Evolutionary conservation across 2,888 invertebrate genomes (phyloP), one percentile per base, ranked within the genome.

Genomic region (Sinopyrophorus schimmeli): DNA sequence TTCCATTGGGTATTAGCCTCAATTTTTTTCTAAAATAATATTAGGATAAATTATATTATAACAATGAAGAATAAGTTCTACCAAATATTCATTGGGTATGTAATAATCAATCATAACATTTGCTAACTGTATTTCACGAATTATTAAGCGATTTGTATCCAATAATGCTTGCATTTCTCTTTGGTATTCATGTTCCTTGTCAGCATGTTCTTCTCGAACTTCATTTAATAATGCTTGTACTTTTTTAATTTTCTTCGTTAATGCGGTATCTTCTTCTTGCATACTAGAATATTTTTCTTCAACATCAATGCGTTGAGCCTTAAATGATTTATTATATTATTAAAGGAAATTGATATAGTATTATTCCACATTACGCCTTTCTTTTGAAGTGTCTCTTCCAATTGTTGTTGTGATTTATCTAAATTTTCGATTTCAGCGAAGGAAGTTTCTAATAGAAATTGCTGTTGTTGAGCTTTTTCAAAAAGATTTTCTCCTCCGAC

Each of bases 401-500:
- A 74, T 47, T 89, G 82, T 63, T 87, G 84, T 69, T 95, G 94
- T 55, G 87, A 86, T 53, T 83, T 80, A 47, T 85, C 83, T 15
- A 92, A 77, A 64, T 82, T 82, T 64, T 91, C 89, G 32, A 94
- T 73, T 71, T 94, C 92, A 10, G 81, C 76, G 7, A 92, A 87
- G 0, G 94, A 91, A 52, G 90, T 90, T 61, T 93, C 93, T 37
- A 99, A 77, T 41, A 98, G 77, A 48, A 84, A 80, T 43, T 95
- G 89, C 72, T 99, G 98, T 1, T 91, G 86, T 68, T 97, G 93
- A 0, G 96, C 96, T 71, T 97, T 97, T 71, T 98, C 98, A 54
- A 99, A 78, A 4, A 99, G 80, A 76, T 99, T 99, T 76, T 97
- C 98, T 0, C 99, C 99, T 0, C 99, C 99, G 0, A 98, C 92